phyloP scores from a whole-genome alignment of 2,888 invertebrate species.

The Drosophila leonis region DNA sequence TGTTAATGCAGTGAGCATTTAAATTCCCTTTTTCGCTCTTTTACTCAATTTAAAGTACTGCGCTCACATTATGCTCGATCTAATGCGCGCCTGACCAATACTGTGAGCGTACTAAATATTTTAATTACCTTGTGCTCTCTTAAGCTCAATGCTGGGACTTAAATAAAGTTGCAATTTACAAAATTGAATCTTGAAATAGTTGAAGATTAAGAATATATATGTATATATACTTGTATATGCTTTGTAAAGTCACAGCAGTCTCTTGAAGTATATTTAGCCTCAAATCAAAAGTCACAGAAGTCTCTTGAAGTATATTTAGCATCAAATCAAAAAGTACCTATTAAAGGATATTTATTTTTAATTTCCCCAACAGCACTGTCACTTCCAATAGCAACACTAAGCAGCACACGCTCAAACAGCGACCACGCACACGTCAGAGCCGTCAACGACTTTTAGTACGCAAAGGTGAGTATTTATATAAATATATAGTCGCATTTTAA shows the following conservation, averaged over 20 bases:
- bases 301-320: no score
- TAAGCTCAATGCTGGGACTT: no score
- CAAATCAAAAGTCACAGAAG: no score
- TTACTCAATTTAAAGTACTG: not conserved
- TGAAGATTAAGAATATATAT: not conserved
- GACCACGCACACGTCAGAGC: slow-evolving; percentile 34
- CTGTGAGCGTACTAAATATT: not conserved
- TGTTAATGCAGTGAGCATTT: not conserved
- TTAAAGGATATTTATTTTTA: not conserved
- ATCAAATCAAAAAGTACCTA: not conserved
- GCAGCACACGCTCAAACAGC: slow-evolving; percentile 30
- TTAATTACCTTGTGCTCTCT: not conserved
- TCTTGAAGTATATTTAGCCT: not conserved
- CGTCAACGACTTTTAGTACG: slow-evolving; percentile 60
- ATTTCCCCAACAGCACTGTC: slow-evolving; percentile 16
- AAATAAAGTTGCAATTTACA: not conserved
- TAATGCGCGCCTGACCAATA: not conserved
- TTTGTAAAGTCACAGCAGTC: not conserved
- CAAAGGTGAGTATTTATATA: slow-evolving; percentile 53
- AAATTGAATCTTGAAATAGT: not conserved
- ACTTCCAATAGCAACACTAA: not conserved
- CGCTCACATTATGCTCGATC: not conserved
- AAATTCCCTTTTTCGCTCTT: not conserved
- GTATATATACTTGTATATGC: not conserved
- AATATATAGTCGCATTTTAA: slow-evolving; percentile 23